Evolutionary conservation across 2,888 invertebrate genomes (phyloP).

Genomic region (Cataglyphis altisquamis): DNA sequence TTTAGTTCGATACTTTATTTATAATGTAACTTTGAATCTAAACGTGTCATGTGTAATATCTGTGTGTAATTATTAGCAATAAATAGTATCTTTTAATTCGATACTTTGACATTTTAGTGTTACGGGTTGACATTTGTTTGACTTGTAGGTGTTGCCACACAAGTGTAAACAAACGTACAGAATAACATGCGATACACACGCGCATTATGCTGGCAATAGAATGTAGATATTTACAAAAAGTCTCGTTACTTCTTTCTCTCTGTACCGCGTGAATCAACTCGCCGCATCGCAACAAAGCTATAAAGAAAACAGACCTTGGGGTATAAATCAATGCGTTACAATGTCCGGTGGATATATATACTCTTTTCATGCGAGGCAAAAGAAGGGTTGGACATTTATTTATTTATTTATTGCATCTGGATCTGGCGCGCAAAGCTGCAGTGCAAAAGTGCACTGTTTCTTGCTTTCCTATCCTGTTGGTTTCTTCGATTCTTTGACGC

Average conservation of each 20-base stretch:
- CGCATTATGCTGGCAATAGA: neutral
- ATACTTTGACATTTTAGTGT: neutral
- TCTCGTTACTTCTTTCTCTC: neutral
- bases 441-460: constrained; percentile 53
- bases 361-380: neutral
- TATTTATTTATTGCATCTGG: constrained; percentile 69
- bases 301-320: constrained; percentile 49
- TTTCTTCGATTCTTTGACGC: neutral
- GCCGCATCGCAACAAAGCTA: constrained; percentile 1
- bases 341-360: constrained; percentile 24
- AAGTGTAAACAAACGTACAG: constrained; percentile 13
- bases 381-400: constrained; percentile 50
- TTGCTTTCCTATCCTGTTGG: constrained; percentile 15
- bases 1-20: neutral
- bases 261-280: constrained; percentile 35
- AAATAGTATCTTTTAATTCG: neutral
- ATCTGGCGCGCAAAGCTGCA: constrained; percentile 31
- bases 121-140: neutral
- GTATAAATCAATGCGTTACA: constrained; percentile 53
- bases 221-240: constrained; percentile 42
- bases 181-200: neutral
- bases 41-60: neutral
- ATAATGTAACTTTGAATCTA: neutral
- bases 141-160: constrained; percentile 13
- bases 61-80: neutral